Evolutionary conservation across 2,797 vertebrate species (phyloP), one percentile per base, ranked within the genome.

Genomic region (Thunnus albacares): DNA sequence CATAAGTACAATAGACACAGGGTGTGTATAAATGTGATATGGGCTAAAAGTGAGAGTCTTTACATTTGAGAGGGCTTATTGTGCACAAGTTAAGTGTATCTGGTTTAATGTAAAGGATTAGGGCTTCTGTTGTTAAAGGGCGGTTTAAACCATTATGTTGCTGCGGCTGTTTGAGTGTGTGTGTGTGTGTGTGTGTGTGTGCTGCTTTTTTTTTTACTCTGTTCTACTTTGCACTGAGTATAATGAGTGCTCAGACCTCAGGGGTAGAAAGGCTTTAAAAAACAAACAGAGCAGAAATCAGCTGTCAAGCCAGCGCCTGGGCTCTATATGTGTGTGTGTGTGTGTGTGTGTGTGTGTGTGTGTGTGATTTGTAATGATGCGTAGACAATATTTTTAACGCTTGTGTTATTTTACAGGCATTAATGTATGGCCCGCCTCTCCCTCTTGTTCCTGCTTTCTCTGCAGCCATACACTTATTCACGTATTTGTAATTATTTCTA

Each of bases 271-370:
- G 84, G 87, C 87, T 95, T 94, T 93, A 86, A 84, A 88, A 90
- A 91, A 87, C 84, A 93, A 92, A 91, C 87, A 91, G 89, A 91
- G 90, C 82, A 92, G 84, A 93, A 94, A 91, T 93, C 91, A 89
- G 76, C 84, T 82, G 86, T 87, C 85, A 83, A 75, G 81, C 88
- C 77, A 85, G 70, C 7, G 71, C 80, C 75, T 67, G 53, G 26
- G 14, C 61, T 74, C 28, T 57, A 35, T 61, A 13, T 33, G 10
- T 78, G 64, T 79, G 63, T 60, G 35, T 63, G 56, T 69, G 67
- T 72, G 61, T 67, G 43, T 79, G 33, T 70, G 58, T 82, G 61
- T 75, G 30, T 69, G 51, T 55, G 33, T 41, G n/a, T 75, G 58
- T 60, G 33, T 66, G 68, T 22, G 35, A 52, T 53, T 86, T 75